A percentile compares a stretch with the other conserved stretches of the same genome.
Evolutionary conservation across 2,888 invertebrate species (phyloP).

Genomic region (Perithous albicinctus): DNA sequence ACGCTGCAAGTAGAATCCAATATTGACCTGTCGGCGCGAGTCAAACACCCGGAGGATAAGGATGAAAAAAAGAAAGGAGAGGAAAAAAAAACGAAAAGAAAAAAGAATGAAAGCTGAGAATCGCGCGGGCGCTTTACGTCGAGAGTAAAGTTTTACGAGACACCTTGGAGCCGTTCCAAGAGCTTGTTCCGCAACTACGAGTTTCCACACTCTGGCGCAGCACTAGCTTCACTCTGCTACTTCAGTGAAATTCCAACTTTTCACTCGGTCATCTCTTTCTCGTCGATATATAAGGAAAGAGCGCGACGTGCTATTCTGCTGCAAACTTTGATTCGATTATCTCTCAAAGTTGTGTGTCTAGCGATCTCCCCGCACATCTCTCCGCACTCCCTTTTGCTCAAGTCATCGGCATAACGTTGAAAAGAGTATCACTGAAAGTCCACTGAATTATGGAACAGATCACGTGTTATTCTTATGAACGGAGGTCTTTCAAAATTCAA

Average conservation of each 20-base stretch:
- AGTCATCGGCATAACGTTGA: slow-evolving; percentile 1
- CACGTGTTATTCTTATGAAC: slow-evolving; percentile 39
- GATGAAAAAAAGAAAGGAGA: slow-evolving; percentile 46
- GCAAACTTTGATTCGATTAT: slow-evolving; percentile 35
- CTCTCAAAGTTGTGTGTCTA: slow-evolving; percentile 1
- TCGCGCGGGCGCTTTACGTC: slow-evolving; percentile 51
- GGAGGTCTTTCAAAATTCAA: slow-evolving; percentile 50
- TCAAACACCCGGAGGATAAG: slow-evolving; percentile 67
- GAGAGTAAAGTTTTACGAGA: slow-evolving; percentile 70
- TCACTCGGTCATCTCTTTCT: slow-evolving; percentile 25
- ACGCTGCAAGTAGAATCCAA: slow-evolving; percentile 71
- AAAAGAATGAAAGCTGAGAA: slow-evolving; percentile 29
- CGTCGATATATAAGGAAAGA: background rate
- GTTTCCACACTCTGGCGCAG: slow-evolving; percentile 10
- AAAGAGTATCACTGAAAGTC: slow-evolving; percentile 19
- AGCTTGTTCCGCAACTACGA: slow-evolving; percentile 60
- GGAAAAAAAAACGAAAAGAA: slow-evolving; percentile 31
- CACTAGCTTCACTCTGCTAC: background rate
- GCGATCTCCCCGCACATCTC: background rate
- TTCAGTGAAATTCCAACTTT: slow-evolving; percentile 55
- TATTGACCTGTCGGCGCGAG: slow-evolving; percentile 72
- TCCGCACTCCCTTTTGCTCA: background rate
- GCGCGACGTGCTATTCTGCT: slow-evolving; percentile 1
- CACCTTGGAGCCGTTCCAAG: slow-evolving; percentile 70
- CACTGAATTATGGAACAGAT: slow-evolving; percentile 49